Evolutionary conservation across 2,888 invertebrate species (phyloP).

Genomic region (Andrena trimmerana): DNA sequence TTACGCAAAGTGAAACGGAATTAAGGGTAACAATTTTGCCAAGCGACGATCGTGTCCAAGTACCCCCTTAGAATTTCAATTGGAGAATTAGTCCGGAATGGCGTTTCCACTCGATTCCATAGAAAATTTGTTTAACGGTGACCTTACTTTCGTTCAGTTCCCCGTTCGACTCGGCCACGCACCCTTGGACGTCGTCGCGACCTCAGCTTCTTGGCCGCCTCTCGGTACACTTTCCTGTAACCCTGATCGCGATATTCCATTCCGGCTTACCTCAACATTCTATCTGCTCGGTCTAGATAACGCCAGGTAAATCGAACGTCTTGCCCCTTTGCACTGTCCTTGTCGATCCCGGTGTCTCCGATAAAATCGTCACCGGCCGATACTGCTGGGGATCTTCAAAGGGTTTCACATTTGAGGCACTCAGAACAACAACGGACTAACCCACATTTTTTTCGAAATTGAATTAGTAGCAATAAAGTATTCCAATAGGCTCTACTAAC

Average conservation of each 20-base stretch:
- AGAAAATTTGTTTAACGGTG: background rate
- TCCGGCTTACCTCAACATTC: slow-evolving; percentile 79
- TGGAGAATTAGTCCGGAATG: background rate
- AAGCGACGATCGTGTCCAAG: too few relatives aligned
- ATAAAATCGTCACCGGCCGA: slow-evolving; percentile 36
- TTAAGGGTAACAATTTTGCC: too few relatives aligned
- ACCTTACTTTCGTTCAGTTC: background rate
- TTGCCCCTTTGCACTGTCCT: slow-evolving; percentile 51
- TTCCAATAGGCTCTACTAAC: too few relatives aligned
- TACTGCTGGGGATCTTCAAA: background rate
- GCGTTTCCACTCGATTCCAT: background rate
- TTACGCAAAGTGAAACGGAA: too few relatives aligned
- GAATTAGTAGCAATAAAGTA: too few relatives aligned
- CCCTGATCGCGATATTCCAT: slow-evolving; percentile 79
- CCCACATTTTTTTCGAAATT: too few relatives aligned
- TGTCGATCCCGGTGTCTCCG: slow-evolving; percentile 46
- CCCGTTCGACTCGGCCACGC: slow-evolving; percentile 9
- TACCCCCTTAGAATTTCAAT: too few relatives aligned
- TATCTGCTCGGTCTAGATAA: slow-evolving; percentile 75
- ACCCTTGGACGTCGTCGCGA: slow-evolving; percentile 55
- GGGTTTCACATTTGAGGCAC: too few relatives aligned
- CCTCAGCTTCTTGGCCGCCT: slow-evolving; percentile 49
- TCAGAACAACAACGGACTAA: too few relatives aligned
- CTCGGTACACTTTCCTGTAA: slow-evolving; percentile 65
- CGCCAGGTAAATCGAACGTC: slow-evolving; percentile 45